Percentiles rank a stretch among this genome's conserved stretches.
Evolutionary conservation across 2,113 vertebrate genomes (phyloP).

Genomic region (Montifringilla adamsi): DNA sequence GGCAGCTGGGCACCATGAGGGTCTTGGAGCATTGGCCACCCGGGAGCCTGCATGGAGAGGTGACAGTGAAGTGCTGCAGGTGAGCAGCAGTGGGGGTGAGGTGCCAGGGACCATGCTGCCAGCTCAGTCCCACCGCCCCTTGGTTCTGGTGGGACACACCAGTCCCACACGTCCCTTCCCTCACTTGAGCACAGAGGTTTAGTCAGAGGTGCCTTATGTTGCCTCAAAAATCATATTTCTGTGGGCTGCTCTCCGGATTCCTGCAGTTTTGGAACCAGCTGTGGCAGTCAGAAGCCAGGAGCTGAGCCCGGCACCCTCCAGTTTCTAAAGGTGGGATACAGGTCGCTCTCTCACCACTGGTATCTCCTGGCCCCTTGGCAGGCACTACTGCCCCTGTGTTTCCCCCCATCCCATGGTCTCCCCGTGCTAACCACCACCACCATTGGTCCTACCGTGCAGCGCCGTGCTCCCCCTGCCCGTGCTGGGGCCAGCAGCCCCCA

Average conservation of each 20-base stretch:
- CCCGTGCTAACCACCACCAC: not conserved
- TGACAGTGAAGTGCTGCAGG: not conserved
- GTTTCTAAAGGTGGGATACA: not conserved
- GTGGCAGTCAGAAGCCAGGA: not conserved
- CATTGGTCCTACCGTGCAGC: not conserved
- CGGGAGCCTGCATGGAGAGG: conserved; percentile 31
- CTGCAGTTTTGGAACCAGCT: not conserved
- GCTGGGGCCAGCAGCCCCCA: not conserved
- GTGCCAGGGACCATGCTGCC: accelerated
- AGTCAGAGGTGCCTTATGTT: not conserved
- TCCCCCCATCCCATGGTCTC: not conserved
- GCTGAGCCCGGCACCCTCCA: accelerated
- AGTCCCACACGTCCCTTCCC: not conserved
- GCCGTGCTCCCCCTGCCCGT: not conserved
- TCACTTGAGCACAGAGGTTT: accelerated
- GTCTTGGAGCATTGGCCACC: conserved; percentile 66
- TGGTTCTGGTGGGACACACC: accelerated
- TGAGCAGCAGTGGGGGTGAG: not conserved
- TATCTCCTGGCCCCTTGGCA: not conserved
- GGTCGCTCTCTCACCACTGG: accelerated
- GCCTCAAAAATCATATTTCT: not conserved
- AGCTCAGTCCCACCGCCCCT: not conserved
- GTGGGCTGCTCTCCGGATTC: accelerated
- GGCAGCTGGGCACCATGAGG: conserved; percentile 74
- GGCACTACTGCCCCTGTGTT: accelerated